phyloP scores from a whole-genome alignment of 1,140 invertebrate species.

The Micrasema longulum region DNA sequence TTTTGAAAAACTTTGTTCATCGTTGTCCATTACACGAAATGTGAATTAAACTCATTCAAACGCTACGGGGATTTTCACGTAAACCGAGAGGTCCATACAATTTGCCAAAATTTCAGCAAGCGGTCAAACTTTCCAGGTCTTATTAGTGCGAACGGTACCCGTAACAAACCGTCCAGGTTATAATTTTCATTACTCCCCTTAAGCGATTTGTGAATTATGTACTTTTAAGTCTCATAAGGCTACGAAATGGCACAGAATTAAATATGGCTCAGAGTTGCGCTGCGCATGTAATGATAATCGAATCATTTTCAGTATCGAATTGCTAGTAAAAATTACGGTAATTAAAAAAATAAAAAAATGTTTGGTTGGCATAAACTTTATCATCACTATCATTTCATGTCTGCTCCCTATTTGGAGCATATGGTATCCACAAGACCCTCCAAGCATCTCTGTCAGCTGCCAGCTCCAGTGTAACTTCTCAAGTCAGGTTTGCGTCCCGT shows the following conservation, averaged over 20 bases:
- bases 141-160: constrained; percentile 30
- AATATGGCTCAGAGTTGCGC: neutral
- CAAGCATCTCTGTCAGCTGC: no score
- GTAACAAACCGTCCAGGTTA: constrained; percentile 12
- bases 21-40: constrained; percentile 26
- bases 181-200: constrained; percentile 29
- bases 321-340: constrained; percentile 13
- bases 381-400: no score
- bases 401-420: no score
- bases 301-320: neutral
- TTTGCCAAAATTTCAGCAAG: constrained; percentile 28
- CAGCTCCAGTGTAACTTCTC: no score
- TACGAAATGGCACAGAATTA: neutral
- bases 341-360: no score
- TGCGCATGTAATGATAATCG: neutral
- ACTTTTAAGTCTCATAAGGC: constrained; percentile 17
- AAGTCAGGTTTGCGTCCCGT: no score
- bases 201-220: constrained; percentile 4
- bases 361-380: no score
- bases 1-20: constrained; percentile 11
- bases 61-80: constrained; percentile 30
- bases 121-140: constrained; percentile 36
- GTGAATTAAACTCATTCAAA: constrained; percentile 41
- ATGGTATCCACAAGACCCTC: no score
- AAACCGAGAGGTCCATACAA: constrained; percentile 12